Base-by-base conservation (phyloP, 2,797 vertebrate species). In the Mormyrops boulengeri region DNA sequence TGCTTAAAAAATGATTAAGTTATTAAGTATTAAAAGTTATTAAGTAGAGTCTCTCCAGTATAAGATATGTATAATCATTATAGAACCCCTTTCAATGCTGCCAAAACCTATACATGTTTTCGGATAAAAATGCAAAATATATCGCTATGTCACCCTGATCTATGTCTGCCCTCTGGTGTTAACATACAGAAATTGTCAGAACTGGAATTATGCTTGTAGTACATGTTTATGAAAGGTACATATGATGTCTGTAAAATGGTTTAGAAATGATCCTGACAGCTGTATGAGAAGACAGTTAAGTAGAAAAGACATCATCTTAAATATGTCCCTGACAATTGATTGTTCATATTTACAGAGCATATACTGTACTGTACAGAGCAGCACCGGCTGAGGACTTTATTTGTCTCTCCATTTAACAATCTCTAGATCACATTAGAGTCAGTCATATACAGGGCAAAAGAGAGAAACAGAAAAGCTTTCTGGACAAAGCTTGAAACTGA, bases 111-210 rank as follows among this genome's bases (percentile, higher is more conserved):
- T 41, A 77, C 38, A 77, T 77, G 69, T 77, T 77, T 38, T 77
- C 41, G 69, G 1, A 38, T 41, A 41, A 17, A 80, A 41, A 80
- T 80, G 8, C 3, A 80, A 77, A n/a, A 19, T 80, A 73, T 14
- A 73, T 38, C 17, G 66, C 12, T 73, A 14, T 73, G 12, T 38
- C 30, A 41, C 22, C 6, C 30, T 87, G 26, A 87, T 34, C 85
- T 57, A 85, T 41, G 53, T 57, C 52, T 57, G 85, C 85, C 85
- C 85, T 41, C 85, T 87, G 17, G 52, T 87, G 85, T 57, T 87
- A 52, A 60, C 2, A 53, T 87, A 6, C 11, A 2, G 53, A 60
- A 53, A 57, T 41, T 30, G 84, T 26, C 44, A 50, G 34, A 55
- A 85, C 47, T 30, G 52, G 14, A 38, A 87, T 57, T 34, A n/a